Conservation (phyloP, 2,797 vertebrate genomes). For the Dryobates pubescens region DNA sequence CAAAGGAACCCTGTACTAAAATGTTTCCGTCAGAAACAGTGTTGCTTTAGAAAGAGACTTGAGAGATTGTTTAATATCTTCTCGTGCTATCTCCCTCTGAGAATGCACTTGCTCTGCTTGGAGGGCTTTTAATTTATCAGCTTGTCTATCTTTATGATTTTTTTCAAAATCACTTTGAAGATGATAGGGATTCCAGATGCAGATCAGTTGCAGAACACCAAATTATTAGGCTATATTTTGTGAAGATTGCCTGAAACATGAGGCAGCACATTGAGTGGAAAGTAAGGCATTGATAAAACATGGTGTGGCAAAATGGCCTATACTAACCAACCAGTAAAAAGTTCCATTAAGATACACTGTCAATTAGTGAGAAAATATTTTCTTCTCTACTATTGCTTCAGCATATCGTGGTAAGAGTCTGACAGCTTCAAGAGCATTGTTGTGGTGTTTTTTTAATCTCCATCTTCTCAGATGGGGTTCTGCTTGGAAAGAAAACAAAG, state of each 20-base stretch:
- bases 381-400: neutral
- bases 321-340: neutral
- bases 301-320: neutral
- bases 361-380: neutral
- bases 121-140: neutral
- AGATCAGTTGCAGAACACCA: neutral
- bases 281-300: neutral
- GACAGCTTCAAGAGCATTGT: neutral
- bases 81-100: neutral
- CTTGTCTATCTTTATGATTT: neutral
- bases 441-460: neutral
- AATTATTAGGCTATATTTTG: neutral
- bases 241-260: neutral
- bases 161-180: neutral
- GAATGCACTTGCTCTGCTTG: neutral
- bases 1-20: neutral
- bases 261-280: neutral
- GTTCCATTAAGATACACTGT: neutral
- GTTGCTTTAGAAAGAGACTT: neutral
- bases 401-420: neutral
- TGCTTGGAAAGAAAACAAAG: neutral
- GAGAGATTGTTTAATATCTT: neutral
- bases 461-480: neutral
- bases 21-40: neutral
- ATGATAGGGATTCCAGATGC: neutral